phyloP scores from a whole-genome alignment of 2,888 invertebrate genomes.

The Helobdella robusta region DNA sequence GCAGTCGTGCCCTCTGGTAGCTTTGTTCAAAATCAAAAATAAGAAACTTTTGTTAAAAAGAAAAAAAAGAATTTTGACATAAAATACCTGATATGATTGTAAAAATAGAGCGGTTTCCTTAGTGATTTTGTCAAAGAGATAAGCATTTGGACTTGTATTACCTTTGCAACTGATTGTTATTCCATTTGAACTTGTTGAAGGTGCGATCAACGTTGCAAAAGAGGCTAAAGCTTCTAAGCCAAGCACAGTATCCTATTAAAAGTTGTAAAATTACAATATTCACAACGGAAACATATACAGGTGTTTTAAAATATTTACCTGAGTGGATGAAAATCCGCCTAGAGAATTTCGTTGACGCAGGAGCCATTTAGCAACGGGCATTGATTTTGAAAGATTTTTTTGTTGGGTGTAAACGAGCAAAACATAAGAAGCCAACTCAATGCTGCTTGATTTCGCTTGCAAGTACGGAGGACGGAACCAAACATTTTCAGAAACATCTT shows the following conservation, averaged over 20 bases:
- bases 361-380: constrained; percentile 46
- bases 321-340: constrained; percentile 48
- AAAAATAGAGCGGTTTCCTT: constrained; percentile 23
- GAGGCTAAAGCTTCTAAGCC: constrained; percentile 22
- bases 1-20: constrained; percentile 32
- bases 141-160: neutral
- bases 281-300: no score
- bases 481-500: no score
- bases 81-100: constrained; percentile 22
- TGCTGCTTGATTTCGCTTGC: no score
- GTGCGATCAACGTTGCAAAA: constrained; percentile 3
- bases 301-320: no score
- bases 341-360: constrained; percentile 42
- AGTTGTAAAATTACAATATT: no score
- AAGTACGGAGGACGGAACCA: no score
- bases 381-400: constrained; percentile 8
- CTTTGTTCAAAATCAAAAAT: neutral
- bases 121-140: constrained; percentile 16
- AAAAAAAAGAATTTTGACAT: no score
- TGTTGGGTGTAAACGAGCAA: no score
- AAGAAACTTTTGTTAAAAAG: no score
- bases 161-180: neutral
- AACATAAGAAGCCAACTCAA: no score
- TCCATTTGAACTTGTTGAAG: neutral
- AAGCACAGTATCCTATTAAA: constrained; percentile 20